Percentiles rank a stretch among this genome's conserved stretches.
Conservation (phyloP, 2,113 vertebrate species). For the Phasianus colchicus region DNA sequence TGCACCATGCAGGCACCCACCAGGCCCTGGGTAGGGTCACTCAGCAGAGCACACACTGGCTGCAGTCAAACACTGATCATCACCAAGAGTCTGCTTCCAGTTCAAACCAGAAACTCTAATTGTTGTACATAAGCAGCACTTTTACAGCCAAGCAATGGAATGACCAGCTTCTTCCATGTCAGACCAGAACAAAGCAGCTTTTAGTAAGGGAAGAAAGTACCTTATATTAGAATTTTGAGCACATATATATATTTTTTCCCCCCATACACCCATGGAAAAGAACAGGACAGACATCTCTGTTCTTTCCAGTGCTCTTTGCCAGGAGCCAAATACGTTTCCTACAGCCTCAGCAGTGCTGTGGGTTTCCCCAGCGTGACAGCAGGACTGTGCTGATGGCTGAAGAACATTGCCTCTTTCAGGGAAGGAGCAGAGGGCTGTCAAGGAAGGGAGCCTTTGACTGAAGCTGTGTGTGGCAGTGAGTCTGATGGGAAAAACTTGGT, state of each 20-base stretch:
- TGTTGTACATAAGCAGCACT: neutral
- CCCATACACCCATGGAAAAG: neutral
- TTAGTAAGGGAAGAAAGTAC: neutral
- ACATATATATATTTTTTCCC: neutral
- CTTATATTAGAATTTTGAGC: neutral
- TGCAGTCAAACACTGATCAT: neutral
- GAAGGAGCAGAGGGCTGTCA: neutral
- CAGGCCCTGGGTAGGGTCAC: neutral
- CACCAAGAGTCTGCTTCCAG: neutral
- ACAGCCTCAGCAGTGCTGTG: neutral
- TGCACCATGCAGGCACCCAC: no score
- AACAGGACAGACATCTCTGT: neutral
- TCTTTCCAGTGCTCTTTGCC: neutral
- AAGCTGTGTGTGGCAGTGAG: neutral
- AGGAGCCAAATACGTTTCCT: neutral
- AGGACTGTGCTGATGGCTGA: neutral
- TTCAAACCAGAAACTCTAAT: neutral
- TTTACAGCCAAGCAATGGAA: neutral
- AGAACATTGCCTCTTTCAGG: neutral
- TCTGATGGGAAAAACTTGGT: slow-evolving; percentile 40
- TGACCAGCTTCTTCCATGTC: neutral
- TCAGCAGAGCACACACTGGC: neutral
- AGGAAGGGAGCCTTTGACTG: neutral
- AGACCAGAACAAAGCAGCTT: neutral
- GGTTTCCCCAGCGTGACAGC: neutral